Evolutionary conservation across 2,113 vertebrate species (phyloP), one percentile per base, ranked within the genome.

Genomic region (Entelurus aequoreus): DNA sequence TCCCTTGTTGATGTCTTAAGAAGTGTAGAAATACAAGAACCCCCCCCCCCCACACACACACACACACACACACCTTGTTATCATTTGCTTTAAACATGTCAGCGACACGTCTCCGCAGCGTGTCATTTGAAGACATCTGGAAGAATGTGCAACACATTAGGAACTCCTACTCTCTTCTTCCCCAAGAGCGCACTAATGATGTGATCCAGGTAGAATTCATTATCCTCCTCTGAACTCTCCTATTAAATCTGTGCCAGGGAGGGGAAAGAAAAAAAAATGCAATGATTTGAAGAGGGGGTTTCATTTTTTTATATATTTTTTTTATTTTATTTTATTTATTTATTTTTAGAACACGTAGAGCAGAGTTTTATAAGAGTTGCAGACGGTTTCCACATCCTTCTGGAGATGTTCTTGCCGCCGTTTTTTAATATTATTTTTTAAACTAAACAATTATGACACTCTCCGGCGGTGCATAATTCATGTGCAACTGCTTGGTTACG

Each of bases 401-500:
- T 67, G 66, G 40, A 59, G 48, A 58, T 68, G 54, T 44, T 36
- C 46, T 66, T 60, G 62, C 73, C 67, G 75, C 62, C 58, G 49
- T 59, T 73, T 78, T 61, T 74, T 61, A 72, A n/a, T n/a, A n/a
- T n/a, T n/a, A n/a, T 55, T 57, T 67, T 79, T 72, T 63, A 28
- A 28, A 76, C 63, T 68, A 75, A 83, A 65, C 75, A 78, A 80
- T 79, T 76, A 78, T 76, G 70, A 71, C 77, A 63, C 65, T 71
- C 75, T 71, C 75, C 12, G 10, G 42, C 74, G 53, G 78, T 79
- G 71, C 81, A 87, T 83, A 78, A 83, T 81, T 84, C 76, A 83
- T 75, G 63, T 73, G 54, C 66, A 72, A 61, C 60, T 78, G 79
- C 62, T 72, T 60, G 51, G 63, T 59, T 77, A 69, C 19, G 62